These are phyloP conservation scores for Erythrolamprus reginae DNA, from an alignment of 2,113 vertebrate genomes.

Conservation along the genomic window DNA sequence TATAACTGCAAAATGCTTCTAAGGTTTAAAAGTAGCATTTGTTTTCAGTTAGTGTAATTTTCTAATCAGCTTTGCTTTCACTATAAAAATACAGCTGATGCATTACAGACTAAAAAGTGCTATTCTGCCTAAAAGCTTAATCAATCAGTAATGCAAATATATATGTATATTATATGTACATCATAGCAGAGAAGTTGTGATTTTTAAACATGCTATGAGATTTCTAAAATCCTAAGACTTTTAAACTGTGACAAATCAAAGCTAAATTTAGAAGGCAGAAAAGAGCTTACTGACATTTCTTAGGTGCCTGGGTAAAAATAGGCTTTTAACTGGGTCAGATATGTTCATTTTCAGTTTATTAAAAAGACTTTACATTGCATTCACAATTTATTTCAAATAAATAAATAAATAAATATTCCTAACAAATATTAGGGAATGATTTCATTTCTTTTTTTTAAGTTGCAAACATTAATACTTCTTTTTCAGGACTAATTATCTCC, in stretches of 20 bases:
- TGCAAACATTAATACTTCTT: not conserved
- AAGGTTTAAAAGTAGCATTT: not conserved
- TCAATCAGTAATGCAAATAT: not conserved
- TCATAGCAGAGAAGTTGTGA: not conserved
- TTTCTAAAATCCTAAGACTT: not conserved
- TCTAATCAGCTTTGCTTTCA: not conserved
- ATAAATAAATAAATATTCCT: too few relatives aligned
- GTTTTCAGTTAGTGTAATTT: not conserved
- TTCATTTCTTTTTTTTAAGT: not conserved
- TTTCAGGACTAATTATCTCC: not conserved
- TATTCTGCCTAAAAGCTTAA: not conserved
- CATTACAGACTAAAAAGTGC: not conserved
- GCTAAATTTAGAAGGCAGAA: not conserved
- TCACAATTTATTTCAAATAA: not conserved
- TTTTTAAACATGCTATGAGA: not conserved
- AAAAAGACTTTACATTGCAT: constrained; percentile 25
- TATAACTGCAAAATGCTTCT: not conserved
- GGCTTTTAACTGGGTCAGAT: constrained; percentile 44
- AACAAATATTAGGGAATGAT: not conserved
- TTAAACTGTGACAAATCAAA: not conserved
- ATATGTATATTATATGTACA: not conserved
- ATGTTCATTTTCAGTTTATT: constrained; percentile 39
- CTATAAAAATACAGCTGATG: not conserved
- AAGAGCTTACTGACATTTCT: constrained; percentile 20
- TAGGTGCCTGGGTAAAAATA: not conserved